phyloP scores from a whole-genome alignment of 2,113 vertebrate genomes.

The Lycaon pictus region DNA sequence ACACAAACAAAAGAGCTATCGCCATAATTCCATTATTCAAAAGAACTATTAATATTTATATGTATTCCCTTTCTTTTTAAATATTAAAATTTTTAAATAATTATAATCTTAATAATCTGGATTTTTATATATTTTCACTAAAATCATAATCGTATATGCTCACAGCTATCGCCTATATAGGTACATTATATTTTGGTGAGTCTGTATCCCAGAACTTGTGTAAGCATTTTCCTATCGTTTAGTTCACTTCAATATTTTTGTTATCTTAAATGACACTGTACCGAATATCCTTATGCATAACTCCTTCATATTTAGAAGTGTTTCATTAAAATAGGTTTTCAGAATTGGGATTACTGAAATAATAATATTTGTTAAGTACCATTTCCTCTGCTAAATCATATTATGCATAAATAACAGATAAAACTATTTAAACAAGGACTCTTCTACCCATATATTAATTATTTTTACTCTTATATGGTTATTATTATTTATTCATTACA shows the following conservation, averaged over 20 bases:
- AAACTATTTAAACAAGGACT: neutral
- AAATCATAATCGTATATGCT: neutral
- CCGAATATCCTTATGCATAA: neutral
- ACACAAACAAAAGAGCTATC: neutral
- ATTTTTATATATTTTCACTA: neutral
- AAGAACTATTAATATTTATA: neutral
- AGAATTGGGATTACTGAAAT: neutral
- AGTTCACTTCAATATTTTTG: neutral
- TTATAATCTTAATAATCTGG: neutral
- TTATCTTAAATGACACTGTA: neutral
- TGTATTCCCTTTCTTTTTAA: neutral
- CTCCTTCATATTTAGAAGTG: neutral
- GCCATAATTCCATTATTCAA: neutral
- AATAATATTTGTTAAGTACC: neutral
- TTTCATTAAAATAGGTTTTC: neutral
- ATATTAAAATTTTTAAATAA: neutral
- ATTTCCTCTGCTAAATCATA: neutral
- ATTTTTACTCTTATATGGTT: constrained; percentile 8
- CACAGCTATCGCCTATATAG: neutral
- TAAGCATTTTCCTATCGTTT: neutral
- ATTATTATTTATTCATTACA: constrained; percentile 52
- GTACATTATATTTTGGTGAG: neutral
- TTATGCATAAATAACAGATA: neutral
- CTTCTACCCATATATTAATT: neutral
- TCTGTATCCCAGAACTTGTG: neutral